Percentiles rank a stretch among this genome's conserved stretches.
Evolutionary conservation across 2,797 vertebrate species (phyloP).

Genomic region (Semotilus atromaculatus): DNA sequence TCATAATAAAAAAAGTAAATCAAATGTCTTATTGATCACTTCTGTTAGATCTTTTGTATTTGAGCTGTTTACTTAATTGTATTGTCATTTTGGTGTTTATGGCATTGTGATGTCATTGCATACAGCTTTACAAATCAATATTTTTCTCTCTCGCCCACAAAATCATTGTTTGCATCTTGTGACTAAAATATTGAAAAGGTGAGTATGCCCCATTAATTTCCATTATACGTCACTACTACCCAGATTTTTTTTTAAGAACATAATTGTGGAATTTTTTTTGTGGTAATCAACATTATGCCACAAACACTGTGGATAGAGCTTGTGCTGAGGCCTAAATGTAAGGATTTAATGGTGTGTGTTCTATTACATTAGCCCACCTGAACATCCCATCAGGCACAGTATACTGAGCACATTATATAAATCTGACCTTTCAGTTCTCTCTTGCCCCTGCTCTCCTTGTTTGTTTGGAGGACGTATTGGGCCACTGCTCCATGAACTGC

Average conservation of each 20-base stretch:
- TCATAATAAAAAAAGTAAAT: too few species aligned
- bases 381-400: neutral
- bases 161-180: neutral
- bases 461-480: slow-evolving; percentile 18
- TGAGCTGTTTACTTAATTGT: neutral
- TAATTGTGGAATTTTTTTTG: neutral
- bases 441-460: neutral
- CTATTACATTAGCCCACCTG: neutral
- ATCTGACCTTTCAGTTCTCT: slow-evolving; percentile 49
- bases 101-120: neutral
- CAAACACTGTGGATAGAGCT: neutral
- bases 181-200: neutral
- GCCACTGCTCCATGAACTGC: slow-evolving; percentile 57
- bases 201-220: neutral
- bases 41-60: neutral
- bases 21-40: neutral
- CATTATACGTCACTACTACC: neutral
- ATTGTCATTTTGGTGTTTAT: neutral
- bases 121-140: neutral
- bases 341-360: slow-evolving; percentile 19
- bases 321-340: neutral
- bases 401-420: slow-evolving; percentile 14
- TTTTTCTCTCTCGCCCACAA: slow-evolving; percentile 53
- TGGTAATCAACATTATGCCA: neutral
- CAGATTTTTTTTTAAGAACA: neutral